Evolutionary conservation across 2,113 vertebrate species (phyloP).

Genomic region (Acrocephalus kingi): DNA sequence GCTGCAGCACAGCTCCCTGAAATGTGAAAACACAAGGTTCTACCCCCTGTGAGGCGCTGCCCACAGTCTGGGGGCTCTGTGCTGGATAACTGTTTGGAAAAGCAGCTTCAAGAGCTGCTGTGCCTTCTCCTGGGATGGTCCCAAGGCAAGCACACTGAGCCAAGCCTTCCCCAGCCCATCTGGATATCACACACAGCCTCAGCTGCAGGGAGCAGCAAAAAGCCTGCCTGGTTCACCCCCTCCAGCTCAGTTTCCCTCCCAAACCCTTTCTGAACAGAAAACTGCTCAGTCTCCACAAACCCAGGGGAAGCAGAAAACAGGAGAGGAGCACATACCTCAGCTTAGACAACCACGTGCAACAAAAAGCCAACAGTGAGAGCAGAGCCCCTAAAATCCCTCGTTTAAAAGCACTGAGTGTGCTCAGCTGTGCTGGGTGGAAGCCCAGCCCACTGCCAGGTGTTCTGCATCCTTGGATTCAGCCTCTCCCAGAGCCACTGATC

Average conservation of each 20-base stretch:
- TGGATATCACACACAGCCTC: neutral
- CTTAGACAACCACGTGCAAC: fast-evolving
- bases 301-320: fast-evolving
- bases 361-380: fast-evolving
- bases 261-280: neutral
- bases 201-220: neutral
- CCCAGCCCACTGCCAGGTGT: neutral
- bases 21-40: neutral
- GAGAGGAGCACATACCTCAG: fast-evolving
- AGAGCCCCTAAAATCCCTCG: neutral
- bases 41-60: neutral
- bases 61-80: neutral
- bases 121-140: neutral
- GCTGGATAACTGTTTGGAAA: neutral
- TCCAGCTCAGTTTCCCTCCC: neutral
- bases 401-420: neutral
- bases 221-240: neutral
- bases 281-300: fast-evolving
- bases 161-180: neutral
- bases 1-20: neutral
- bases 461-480: neutral
- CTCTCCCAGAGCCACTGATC: neutral
- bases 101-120: neutral
- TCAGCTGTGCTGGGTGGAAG: neutral
- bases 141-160: neutral